Percentiles rank a stretch among this genome's conserved stretches.
Evolutionary conservation across 2,113 vertebrate species (phyloP).

Genomic region (Clarias macrocephalus): DNA sequence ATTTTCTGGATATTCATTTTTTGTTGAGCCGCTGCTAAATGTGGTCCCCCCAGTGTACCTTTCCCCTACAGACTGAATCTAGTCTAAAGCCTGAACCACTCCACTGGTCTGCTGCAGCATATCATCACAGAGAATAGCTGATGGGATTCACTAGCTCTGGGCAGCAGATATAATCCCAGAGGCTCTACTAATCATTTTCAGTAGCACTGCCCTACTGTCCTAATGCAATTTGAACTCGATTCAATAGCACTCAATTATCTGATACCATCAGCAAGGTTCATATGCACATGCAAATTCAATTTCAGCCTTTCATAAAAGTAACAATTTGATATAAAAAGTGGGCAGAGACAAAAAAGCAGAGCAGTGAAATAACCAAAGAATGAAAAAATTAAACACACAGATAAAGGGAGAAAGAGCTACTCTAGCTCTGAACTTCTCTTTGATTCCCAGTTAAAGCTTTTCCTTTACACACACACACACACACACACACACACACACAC

Average conservation of each 20-base stretch:
- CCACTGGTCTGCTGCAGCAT: slow-evolving; percentile 1
- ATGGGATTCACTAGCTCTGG: not conserved
- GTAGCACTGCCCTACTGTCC: slow-evolving; percentile 17
- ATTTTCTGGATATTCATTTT: not conserved
- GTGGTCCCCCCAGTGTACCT: no score
- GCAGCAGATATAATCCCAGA: slow-evolving; percentile 12
- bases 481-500: no score
- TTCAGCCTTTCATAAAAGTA: slow-evolving; percentile 20
- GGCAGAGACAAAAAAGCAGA: not conserved
- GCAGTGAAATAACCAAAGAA: slow-evolving; percentile 4
- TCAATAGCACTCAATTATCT: slow-evolving; percentile 36
- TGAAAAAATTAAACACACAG: slow-evolving; percentile 14
- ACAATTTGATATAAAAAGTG: slow-evolving; percentile 16
- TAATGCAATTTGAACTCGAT: slow-evolving; percentile 13
- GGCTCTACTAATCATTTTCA: slow-evolving; percentile 1
- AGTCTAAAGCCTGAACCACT: not conserved
- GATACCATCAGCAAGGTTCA: slow-evolving; percentile 32
- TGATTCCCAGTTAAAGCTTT: not conserved
- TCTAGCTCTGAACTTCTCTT: not conserved
- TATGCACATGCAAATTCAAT: slow-evolving; percentile 12
- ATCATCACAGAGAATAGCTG: slow-evolving; percentile 7
- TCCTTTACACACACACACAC: not conserved
- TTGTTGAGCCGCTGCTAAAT: not conserved
- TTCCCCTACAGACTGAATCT: not conserved
- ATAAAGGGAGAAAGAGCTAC: not conserved